Base-by-base conservation (phyloP, 2,888 invertebrate genomes). In the Papilio elwesi region DNA sequence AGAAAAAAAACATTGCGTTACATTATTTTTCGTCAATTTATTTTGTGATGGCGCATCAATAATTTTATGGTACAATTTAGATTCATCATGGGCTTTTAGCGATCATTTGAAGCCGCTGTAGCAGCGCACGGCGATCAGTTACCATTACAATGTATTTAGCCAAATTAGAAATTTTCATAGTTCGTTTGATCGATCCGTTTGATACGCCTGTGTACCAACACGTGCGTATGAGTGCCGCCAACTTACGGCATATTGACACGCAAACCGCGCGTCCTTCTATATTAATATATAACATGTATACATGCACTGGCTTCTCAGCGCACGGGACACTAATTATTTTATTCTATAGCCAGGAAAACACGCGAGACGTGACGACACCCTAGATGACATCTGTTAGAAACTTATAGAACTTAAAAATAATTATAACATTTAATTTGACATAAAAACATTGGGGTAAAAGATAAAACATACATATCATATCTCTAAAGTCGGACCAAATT, bases 141-240 rank as follows among this genome's bases (percentile, higher is more conserved):
- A 53, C 62, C 10, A 62, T 74, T 55, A 53, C 48, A 66, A 70
- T 73, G 66, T 72, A 62, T 70, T 55, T 65, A 62, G 73, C 63
- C 47, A 70, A 70, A 74, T 74, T 74, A 63, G 67, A 70, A 70
- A 70, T 70, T 69, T 73, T 49, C 70, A 67, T 74, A 67, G 48
- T 48, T 62, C 66, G 70, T 74, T 74, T 66, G 70, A 53, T 70
- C 65, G 73, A 74, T 74, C n/a, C 53, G 66, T 73, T 73, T 48
- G 73, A 67, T 70, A 16, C 73, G 70, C 66, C 62, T 74, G 66
- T 70, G 26, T 26, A 59, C 16, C 13, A 65, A 73, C 73, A 67
- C 70, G 70, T 74, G 73, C 63, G 62, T 43, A 67, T 47, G n/a
- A 52, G 43, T 36, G 71, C 68, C 47, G 51, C 26, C 53, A 63